A percentile compares a stretch with the other conserved stretches of the same genome.
Evolutionary conservation across 2,113 vertebrate genomes (phyloP).

Genomic region (Plectropomus leopardus): DNA sequence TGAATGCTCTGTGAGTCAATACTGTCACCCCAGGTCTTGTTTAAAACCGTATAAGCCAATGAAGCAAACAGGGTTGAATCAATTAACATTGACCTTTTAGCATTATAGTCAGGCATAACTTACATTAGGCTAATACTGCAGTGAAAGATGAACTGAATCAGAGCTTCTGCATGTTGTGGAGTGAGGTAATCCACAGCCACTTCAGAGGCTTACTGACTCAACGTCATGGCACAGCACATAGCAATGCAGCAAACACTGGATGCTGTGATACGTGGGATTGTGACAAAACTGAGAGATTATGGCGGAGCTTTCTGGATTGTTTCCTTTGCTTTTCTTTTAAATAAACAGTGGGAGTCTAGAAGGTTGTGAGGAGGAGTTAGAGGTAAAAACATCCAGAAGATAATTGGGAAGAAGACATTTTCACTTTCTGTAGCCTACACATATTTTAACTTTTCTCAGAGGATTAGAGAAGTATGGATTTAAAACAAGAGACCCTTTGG

Average conservation of each 20-base stretch:
- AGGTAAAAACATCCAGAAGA: background rate
- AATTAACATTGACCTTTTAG: conserved; percentile 60
- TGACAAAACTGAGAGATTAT: background rate
- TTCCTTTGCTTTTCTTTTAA: background rate
- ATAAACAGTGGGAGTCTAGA: background rate
- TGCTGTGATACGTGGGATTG: conserved; percentile 7
- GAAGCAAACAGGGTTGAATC: conserved; percentile 28
- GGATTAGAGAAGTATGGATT: background rate
- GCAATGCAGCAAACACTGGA: conserved; percentile 21
- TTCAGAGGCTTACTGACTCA: conserved; percentile 53
- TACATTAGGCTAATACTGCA: conserved; percentile 38
- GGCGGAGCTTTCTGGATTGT: conserved; percentile 1
- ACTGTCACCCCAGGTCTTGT: conserved; percentile 19
- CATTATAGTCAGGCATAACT: conserved; percentile 27
- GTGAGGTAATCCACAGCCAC: conserved; percentile 44
- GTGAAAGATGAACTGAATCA: conserved; percentile 54
- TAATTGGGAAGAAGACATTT: background rate
- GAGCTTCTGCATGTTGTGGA: conserved; percentile 21
- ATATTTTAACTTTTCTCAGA: background rate
- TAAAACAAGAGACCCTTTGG: background rate
- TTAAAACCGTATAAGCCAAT: conserved; percentile 39
- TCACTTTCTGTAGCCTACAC: background rate
- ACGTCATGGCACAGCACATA: conserved; percentile 19
- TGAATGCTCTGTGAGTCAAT: background rate
- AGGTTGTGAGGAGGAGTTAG: background rate